Conservation (phyloP, 92 coral and sea anemone genomes). For the Paramuricea clavata region DNA sequence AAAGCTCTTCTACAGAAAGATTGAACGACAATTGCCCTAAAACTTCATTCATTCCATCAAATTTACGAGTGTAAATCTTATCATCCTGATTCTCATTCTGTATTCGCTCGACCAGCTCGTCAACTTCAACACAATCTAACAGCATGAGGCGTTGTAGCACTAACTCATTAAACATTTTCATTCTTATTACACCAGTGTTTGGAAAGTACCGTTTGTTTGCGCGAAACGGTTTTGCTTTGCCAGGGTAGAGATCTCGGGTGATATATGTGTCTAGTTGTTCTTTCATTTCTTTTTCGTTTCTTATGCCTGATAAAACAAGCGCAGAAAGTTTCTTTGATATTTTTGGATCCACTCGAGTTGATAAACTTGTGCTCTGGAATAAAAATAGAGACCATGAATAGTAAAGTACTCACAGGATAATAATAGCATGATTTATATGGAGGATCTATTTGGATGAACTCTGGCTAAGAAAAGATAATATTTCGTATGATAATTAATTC, state of each 20-base stretch:
- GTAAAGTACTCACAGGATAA: not conserved
- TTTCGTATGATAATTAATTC: too few relatives aligned
- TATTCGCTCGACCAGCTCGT: constrained; percentile 12
- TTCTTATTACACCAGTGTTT: constrained; percentile 40
- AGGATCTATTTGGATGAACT: too few relatives aligned
- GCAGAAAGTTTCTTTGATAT: constrained; percentile 17
- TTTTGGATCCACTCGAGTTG: constrained; percentile 24
- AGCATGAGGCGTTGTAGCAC: constrained; percentile 12
- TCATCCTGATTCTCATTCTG: constrained; percentile 8
- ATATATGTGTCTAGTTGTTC: constrained; percentile 19
- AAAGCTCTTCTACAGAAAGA: constrained; percentile 34
- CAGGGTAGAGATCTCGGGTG: constrained; percentile 38
- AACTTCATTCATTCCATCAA: constrained; percentile 15
- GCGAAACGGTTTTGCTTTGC: constrained; percentile 43
- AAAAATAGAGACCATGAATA: not conserved
- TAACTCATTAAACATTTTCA: constrained; percentile 33
- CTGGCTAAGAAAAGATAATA: too few relatives aligned
- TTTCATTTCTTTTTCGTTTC: constrained; percentile 19
- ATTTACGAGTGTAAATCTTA: too few relatives aligned
- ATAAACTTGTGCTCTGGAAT: not conserved
- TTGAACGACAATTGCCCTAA: constrained; percentile 1
- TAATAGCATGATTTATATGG: too few relatives aligned
- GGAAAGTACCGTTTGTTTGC: constrained; percentile 38
- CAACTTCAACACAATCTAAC: constrained; percentile 12
- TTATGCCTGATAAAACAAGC: constrained; percentile 1